Percentiles rank a stretch among this genome's conserved stretches.
Evolutionary conservation across 2,888 invertebrate species (phyloP).

Genomic region (Bimastos eiseni): DNA sequence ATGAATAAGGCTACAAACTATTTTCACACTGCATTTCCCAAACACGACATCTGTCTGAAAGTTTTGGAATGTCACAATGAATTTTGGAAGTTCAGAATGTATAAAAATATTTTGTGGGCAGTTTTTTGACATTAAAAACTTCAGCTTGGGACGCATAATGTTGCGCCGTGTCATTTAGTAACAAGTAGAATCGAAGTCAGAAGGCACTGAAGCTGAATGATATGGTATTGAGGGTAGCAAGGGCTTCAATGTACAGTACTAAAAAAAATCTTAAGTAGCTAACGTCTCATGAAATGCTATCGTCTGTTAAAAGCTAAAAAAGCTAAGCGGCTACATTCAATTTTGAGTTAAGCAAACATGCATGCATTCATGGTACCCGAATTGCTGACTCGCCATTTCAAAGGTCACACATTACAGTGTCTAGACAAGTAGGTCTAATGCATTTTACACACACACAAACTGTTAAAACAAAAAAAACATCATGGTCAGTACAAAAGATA

Average conservation of each 20-base stretch:
- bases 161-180: background rate
- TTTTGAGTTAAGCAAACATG: background rate
- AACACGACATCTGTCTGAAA: background rate
- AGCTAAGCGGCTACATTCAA: background rate
- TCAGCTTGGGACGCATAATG: background rate
- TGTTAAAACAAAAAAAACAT: too few relatives aligned
- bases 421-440: too few relatives aligned
- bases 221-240: background rate
- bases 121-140: background rate
- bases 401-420: background rate
- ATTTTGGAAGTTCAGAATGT: background rate
- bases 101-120: background rate
- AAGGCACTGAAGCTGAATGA: background rate
- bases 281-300: background rate
- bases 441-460: too few relatives aligned
- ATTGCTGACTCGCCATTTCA: background rate
- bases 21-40: background rate
- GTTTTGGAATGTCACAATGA: background rate
- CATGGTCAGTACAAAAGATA: background rate
- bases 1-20: background rate
- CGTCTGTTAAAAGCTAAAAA: background rate
- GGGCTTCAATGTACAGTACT: background rate
- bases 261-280: background rate
- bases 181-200: background rate
- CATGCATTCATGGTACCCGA: background rate